Percentiles rank a stretch among this genome's conserved stretches.
phyloP scores from a whole-genome alignment of 2,797 vertebrate genomes.

The Poecilia wingei region DNA sequence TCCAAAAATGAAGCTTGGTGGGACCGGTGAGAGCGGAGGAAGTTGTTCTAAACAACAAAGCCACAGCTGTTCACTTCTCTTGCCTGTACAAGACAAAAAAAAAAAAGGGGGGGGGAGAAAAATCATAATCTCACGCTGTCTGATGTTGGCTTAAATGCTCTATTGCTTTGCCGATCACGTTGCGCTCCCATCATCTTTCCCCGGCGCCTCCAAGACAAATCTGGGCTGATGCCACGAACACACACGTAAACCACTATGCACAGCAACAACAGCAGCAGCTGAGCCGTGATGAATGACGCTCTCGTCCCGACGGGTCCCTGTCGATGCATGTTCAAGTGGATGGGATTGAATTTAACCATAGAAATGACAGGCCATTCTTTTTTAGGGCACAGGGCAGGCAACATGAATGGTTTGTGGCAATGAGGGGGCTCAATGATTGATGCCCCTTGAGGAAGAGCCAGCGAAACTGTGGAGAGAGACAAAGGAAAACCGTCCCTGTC shows the following conservation, averaged over 20 bases:
- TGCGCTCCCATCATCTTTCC: slow-evolving; percentile 83
- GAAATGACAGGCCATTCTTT: slow-evolving; percentile 85
- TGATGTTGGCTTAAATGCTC: slow-evolving; percentile 85
- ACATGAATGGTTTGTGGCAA: slow-evolving; percentile 78
- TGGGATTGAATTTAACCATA: slow-evolving; percentile 86
- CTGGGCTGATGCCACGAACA: slow-evolving; percentile 76
- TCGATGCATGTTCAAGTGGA: slow-evolving; percentile 86
- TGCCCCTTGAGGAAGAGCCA: slow-evolving; percentile 70
- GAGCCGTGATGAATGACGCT: slow-evolving; percentile 81
- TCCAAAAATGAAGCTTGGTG: slow-evolving; percentile 73
- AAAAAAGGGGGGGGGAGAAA: slow-evolving; percentile 44
- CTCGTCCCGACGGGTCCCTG: slow-evolving; percentile 79
- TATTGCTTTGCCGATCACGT: slow-evolving; percentile 86
- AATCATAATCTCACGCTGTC: slow-evolving; percentile 82
- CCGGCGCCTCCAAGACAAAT: slow-evolving; percentile 80
- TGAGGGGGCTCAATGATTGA: slow-evolving; percentile 76
- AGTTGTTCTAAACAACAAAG: slow-evolving; percentile 57
- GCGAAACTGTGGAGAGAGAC: slow-evolving; percentile 60
- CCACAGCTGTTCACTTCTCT: slow-evolving; percentile 72
- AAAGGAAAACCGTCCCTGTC: slow-evolving; percentile 68
- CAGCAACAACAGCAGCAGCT: slow-evolving; percentile 73
- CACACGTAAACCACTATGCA: slow-evolving; percentile 69
- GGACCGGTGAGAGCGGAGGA: slow-evolving; percentile 58
- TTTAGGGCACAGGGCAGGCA: slow-evolving; percentile 74
- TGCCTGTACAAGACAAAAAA: slow-evolving; percentile 71